Percentiles rank a stretch among this genome's conserved stretches.
Conservation (phyloP, 2,888 invertebrate species). For the Coecobrya sp. region DNA sequence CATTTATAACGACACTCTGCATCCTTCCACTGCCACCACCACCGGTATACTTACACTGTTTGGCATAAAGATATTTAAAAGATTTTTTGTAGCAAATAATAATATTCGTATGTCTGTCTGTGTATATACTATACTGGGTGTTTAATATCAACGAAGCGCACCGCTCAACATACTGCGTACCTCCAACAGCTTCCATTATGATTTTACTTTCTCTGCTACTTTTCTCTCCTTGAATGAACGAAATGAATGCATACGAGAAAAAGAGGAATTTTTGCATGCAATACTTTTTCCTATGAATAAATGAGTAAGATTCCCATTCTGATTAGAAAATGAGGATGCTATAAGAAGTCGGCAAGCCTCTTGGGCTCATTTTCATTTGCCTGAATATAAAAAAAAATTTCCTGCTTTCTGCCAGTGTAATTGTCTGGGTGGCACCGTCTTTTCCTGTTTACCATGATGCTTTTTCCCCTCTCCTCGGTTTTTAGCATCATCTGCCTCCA, state of each 20-base stretch:
- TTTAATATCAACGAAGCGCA: background rate
- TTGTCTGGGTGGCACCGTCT: slow-evolving; percentile 77
- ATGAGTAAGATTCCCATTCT: slow-evolving; percentile 81
- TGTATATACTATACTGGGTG: background rate
- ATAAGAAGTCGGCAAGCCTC: slow-evolving; percentile 75
- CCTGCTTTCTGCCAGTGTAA: slow-evolving; percentile 73
- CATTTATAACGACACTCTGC: slow-evolving; percentile 71
- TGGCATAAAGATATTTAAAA: background rate
- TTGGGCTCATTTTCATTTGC: slow-evolving; percentile 81
- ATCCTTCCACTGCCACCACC: background rate
- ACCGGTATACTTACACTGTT: background rate
- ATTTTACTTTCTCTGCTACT: background rate
- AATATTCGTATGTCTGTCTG: background rate
- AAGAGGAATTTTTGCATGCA: slow-evolving; percentile 69
- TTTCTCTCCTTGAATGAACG: slow-evolving; percentile 1
- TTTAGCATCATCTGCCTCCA: slow-evolving; percentile 44
- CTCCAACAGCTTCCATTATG: background rate
- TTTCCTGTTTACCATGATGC: slow-evolving; percentile 65
- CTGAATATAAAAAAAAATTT: slow-evolving; percentile 76
- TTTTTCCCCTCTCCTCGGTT: slow-evolving; percentile 7
- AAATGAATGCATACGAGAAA: slow-evolving; percentile 57
- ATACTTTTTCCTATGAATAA: slow-evolving; percentile 80
- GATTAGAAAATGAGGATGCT: slow-evolving; percentile 78
- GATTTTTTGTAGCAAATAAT: background rate
- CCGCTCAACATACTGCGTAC: background rate